phyloP scores from a whole-genome alignment of 2,888 invertebrate genomes.

The Incurvaria masculella region DNA sequence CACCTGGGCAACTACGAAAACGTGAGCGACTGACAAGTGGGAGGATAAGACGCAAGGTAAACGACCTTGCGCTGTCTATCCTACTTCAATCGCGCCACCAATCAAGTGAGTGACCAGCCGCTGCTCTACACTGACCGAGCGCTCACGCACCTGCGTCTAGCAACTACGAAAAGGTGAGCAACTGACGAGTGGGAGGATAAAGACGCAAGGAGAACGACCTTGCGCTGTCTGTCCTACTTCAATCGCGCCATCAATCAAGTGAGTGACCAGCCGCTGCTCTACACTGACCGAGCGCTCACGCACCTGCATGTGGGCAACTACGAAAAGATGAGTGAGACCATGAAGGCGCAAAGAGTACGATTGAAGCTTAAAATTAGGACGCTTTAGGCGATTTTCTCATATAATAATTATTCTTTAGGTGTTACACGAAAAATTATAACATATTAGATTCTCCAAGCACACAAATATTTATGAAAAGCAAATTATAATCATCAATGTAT shows the following conservation, averaged over 20 bases:
- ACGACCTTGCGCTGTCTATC: constrained; percentile 71
- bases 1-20: constrained; percentile 51
- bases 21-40: constrained; percentile 53
- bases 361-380: too few relatives aligned
- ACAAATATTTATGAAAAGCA: too few relatives aligned
- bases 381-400: too few relatives aligned
- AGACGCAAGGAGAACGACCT: constrained; percentile 66
- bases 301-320: constrained; percentile 58
- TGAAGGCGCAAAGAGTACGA: too few relatives aligned
- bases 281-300: constrained; percentile 75
- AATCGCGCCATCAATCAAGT: constrained; percentile 73
- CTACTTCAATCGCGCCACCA: constrained; percentile 72
- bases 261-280: constrained; percentile 71
- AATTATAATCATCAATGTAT: too few relatives aligned
- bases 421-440: too few relatives aligned
- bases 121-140: constrained; percentile 78
- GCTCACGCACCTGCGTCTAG: constrained; percentile 63
- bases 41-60: constrained; percentile 68
- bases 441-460: too few relatives aligned
- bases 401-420: too few relatives aligned
- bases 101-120: constrained; percentile 71
- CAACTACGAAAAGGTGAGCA: constrained; percentile 42
- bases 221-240: constrained; percentile 69
- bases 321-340: constrained; percentile 46
- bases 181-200: too few relatives aligned